A percentile compares a stretch with the other conserved stretches of the same genome.
These are phyloP conservation scores for Equus quagga DNA, from an alignment of 2,113 vertebrate species.

Conservation along the genomic window DNA sequence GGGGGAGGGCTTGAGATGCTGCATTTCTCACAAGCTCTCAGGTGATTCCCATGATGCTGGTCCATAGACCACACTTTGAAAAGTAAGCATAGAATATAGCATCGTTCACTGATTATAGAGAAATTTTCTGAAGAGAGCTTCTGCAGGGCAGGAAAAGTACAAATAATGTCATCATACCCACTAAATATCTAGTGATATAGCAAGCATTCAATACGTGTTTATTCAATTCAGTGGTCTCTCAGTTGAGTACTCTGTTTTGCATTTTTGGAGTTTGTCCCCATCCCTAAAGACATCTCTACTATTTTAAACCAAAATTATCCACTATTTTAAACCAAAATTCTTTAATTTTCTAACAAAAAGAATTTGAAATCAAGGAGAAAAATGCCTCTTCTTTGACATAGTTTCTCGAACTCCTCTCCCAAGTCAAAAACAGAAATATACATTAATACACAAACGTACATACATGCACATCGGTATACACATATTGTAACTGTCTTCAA, in stretches of 20 bases:
- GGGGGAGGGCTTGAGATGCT: background rate
- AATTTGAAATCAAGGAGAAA: background rate
- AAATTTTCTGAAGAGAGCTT: background rate
- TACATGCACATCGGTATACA: background rate
- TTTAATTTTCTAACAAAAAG: background rate
- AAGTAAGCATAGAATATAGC: background rate
- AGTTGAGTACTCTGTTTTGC: background rate
- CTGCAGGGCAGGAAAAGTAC: background rate
- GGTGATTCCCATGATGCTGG: background rate
- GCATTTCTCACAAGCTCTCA: background rate
- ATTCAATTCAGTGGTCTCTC: background rate
- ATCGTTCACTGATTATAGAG: background rate
- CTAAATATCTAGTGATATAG: background rate
- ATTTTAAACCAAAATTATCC: background rate
- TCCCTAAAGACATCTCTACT: background rate
- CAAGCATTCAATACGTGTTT: background rate
- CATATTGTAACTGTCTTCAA: background rate
- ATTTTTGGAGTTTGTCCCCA: background rate
- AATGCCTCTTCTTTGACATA: background rate
- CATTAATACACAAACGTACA: background rate
- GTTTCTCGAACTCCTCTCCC: background rate
- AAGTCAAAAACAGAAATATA: background rate
- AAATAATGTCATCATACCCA: background rate
- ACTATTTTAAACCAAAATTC: constrained; percentile 16
- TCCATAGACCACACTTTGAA: background rate